Base-by-base conservation (phyloP, 2,113 vertebrate species). In the Zosterops hypoxanthus region DNA sequence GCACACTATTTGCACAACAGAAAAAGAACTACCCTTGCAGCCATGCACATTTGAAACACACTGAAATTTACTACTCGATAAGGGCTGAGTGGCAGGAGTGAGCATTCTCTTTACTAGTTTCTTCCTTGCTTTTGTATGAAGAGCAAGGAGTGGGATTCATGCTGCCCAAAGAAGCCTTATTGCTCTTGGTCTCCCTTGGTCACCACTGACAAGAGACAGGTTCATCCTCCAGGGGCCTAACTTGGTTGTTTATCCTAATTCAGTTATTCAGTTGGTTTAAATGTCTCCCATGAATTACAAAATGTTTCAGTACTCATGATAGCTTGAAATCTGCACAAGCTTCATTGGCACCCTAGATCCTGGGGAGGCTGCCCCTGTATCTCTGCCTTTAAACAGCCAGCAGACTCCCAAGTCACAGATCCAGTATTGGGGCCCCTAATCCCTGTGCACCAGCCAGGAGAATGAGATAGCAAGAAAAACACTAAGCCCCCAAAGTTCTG, bases 81-180 rank as follows among this genome's bases (percentile, higher is more conserved):
- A 53, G 15, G 49, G 4, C 20, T 55, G 63, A 65, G 18, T 63
- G 4, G 34, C 5, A 22, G 3, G 2, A 82, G 5, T 4, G 0
- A 46, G 4, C 8, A 25, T 53, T 65, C 36, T 18, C 18, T 88
- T 80, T 52, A 46, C 23, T 10, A 2, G 0, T 61, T 61, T 29
- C 17, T 69, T 79, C n/a, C 55, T 44, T 70, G 22, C 5, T 46
- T 69, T 12, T 44, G 1, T 50, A 5, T 29, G 39, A 44, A 41
- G 21, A 86, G 18, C 20, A 65, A 76, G 26, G 31, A 86, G 20
- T 24, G 8, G 34, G 14, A 69, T 56, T 88, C 34, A 9, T 44
- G 19, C 26, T 75, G 33, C 26, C 25, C 28, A 39, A 50, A 75
- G 47, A 68, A 56, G 16, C 59, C 12, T 44, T 31, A 13, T 15